Base-by-base conservation (phyloP, 2,113 vertebrate genomes). In the Cyprinodon tularosa region DNA sequence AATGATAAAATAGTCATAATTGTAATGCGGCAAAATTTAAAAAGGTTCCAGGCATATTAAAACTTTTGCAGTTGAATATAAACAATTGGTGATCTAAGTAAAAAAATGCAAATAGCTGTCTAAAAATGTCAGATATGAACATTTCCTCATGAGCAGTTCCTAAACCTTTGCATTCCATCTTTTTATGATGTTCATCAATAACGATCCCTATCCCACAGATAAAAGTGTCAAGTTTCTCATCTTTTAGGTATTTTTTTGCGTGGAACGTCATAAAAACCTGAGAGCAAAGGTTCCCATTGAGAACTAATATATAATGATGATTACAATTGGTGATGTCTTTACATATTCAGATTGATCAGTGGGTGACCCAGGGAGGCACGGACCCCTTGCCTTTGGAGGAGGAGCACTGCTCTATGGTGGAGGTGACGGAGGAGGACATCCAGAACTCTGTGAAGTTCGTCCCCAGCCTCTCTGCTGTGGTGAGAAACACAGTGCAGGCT, bases 371-470 rank as follows among this genome's bases (percentile, higher is more conserved):
- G 83, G 89, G 92, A 0, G 96, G 95, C 0, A 74, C 88, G 3
- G 94, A 98, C 57, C 95, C 95, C 0, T 86, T 99, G 72, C 98
- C 97, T 0, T 91, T 97, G 37, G 98, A 99, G 91, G 97, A 98
- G 37, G 96, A 99, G 64, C 98, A 99, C 78, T 99, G 98, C 84
- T 95, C 95, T 0, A 80, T 93, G 84, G 97, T 99, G 87, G 98
- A 99, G 90, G 98, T 99, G 83, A 99, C 98, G 0, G 97, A 99
- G 86, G 98, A 99, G 86, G 98, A 99, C 86, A 97, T 99, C 88
- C 93, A 98, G 93, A 99, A 99, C 92, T 99, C 97, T 0, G 95
- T 99, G 80, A 98, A 96, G 91, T 97, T 96, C 0, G 95, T 99
- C 66, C 97, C 98, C 11, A 98, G 96, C 81, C 94, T 99, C 85